A percentile compares a stretch with the other conserved stretches of the same genome.
These are phyloP conservation scores for Cistogaster globosa DNA, from an alignment of 2,888 invertebrate species.

Conservation along the genomic window DNA sequence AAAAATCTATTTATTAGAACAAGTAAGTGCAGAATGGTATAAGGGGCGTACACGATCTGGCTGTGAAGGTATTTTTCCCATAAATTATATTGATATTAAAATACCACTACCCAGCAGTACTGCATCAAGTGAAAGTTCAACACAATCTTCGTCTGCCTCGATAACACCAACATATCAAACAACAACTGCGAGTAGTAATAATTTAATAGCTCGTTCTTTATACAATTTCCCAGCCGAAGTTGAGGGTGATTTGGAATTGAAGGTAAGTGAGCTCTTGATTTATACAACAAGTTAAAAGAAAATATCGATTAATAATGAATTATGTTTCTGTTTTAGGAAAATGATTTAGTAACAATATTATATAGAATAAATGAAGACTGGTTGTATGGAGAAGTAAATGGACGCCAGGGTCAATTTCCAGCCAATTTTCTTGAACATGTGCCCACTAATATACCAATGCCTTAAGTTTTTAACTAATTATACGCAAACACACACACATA, in stretches of 20 bases:
- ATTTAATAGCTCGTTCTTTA: conserved; percentile 85
- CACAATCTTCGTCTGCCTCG: conserved; percentile 53
- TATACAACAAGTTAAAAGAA: background rate
- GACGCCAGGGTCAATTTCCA: conserved; percentile 90
- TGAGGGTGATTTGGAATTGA: conserved; percentile 85
- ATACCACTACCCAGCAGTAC: conserved; percentile 85
- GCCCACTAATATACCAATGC: conserved; percentile 83
- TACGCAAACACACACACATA: conserved; percentile 20
- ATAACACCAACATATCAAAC: conserved; percentile 63
- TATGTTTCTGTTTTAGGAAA: conserved; percentile 83
- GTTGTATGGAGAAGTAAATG: conserved; percentile 89
- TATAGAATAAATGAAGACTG: conserved; percentile 90
- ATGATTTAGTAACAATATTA: conserved; percentile 86
- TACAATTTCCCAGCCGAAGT: conserved; percentile 88
- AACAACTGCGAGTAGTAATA: conserved; percentile 48
- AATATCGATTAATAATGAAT: background rate
- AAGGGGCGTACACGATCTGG: conserved; percentile 87
- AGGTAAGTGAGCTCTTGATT: conserved; percentile 83
- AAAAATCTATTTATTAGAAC: conserved; percentile 87
- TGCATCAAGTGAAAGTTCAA: conserved; percentile 33
- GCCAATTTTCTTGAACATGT: conserved; percentile 88
- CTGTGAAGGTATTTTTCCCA: conserved; percentile 91
- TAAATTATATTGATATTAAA: conserved; percentile 90
- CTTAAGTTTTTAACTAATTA: conserved; percentile 72
- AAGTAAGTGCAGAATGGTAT: conserved; percentile 91